These are phyloP conservation scores for Habroteleia sp. DNA, from an alignment of 2,888 invertebrate genomes.

Conservation along the genomic window DNA sequence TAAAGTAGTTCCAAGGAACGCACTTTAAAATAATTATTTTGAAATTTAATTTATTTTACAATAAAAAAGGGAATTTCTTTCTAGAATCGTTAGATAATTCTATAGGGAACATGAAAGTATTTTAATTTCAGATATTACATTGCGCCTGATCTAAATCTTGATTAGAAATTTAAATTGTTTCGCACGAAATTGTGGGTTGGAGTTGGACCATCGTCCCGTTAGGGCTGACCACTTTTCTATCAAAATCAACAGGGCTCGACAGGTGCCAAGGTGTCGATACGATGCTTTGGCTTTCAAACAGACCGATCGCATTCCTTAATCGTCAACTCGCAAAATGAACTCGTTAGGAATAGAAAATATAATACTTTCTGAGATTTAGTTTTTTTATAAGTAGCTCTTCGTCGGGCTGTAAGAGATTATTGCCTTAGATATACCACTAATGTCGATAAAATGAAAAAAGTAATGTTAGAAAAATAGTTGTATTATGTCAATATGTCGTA, in stretches of 20 bases:
- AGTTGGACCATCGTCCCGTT: constrained; percentile 22
- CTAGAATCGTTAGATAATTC: too few species aligned
- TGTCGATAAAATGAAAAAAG: too few species aligned
- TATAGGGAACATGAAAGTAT: too few species aligned
- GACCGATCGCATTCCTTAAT: constrained; percentile 45
- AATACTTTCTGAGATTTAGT: not conserved
- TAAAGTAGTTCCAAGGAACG: not conserved
- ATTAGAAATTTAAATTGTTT: constrained; percentile 22
- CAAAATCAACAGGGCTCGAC: constrained; percentile 24
- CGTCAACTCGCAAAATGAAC: constrained; percentile 46
- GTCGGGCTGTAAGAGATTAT: too few species aligned
- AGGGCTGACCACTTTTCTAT: constrained; percentile 33
- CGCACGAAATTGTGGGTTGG: constrained; percentile 14
- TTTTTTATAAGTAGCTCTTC: constrained; percentile 1
- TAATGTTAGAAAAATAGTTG: too few species aligned
- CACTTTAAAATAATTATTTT: too few species aligned
- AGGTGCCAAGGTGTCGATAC: constrained; percentile 33
- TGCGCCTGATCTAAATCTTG: too few species aligned
- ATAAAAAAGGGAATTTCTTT: too few species aligned
- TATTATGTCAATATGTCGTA: too few species aligned
- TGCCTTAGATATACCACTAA: too few species aligned
- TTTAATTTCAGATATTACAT: too few species aligned
- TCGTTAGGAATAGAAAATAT: constrained; percentile 14
- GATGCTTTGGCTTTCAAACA: constrained; percentile 30
- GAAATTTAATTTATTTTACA: too few species aligned